Conservation (phyloP, 2,113 vertebrate genomes). For the Pyxicephalus adspersus region DNA sequence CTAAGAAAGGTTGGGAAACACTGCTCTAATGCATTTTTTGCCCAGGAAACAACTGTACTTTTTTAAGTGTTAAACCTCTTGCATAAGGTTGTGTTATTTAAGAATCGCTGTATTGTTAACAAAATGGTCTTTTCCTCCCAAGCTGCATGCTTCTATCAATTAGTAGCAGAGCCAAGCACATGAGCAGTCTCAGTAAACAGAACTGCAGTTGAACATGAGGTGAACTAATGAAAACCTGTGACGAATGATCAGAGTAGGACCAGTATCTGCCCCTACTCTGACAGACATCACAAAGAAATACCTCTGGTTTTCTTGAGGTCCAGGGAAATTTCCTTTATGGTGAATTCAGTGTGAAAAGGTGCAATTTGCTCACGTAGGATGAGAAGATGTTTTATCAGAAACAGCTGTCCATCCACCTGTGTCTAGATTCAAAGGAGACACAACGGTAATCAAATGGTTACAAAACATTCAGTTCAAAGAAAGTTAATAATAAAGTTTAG, state of each 20-base stretch:
- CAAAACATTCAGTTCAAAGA: neutral
- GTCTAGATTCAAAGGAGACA: constrained; percentile 76
- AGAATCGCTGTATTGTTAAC: too few species aligned
- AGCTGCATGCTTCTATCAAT: neutral
- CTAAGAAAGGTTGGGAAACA: too few species aligned
- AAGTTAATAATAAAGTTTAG: neutral
- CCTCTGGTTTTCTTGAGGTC: constrained; percentile 99
- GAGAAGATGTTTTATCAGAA: constrained; percentile 99
- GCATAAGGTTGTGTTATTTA: too few species aligned
- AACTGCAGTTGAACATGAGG: constrained; percentile 82
- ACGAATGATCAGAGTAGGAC: constrained; percentile 58
- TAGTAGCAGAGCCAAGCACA: constrained; percentile 25
- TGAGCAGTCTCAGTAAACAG: neutral
- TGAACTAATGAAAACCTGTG: constrained; percentile 68
- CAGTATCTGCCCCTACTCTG: constrained; percentile 60
- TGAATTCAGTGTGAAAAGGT: constrained; percentile 98
- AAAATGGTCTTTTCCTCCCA: neutral
- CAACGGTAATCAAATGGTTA: neutral
- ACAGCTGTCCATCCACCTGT: constrained; percentile 93
- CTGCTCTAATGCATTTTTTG: too few species aligned
- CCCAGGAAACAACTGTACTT: too few species aligned
- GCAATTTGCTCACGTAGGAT: constrained; percentile 99
- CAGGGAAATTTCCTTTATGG: constrained; percentile 99
- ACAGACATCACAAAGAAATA: constrained; percentile 73
- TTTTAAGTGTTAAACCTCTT: too few species aligned